Evolutionary conservation across 2,113 vertebrate genomes (phyloP), one percentile per base, ranked within the genome.

Genomic region (Papio anubis): DNA sequence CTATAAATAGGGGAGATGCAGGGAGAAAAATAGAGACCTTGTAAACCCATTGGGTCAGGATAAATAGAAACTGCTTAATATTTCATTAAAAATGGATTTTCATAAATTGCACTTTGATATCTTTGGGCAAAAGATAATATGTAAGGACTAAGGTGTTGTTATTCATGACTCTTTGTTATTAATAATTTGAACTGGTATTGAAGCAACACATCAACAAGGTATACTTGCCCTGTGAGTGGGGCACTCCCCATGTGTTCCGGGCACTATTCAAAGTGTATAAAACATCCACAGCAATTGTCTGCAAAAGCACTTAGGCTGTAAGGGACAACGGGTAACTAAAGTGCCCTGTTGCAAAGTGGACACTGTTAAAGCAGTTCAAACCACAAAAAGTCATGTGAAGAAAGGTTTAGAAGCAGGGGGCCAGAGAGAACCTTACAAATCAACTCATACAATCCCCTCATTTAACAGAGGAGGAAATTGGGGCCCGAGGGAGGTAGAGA

Each of bases 1-100:
- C 97, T 98, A 98, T 97, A 97, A 97, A 98, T 97, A 98, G 97
- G 97, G 92, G 43, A 81, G 35, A n/a, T 85, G 66, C 94, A 38
- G 55, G 61, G 94, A 93, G 92, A 91, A 97, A 97, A 97, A 97
- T 79, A 96, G 96, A 97, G 96, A 96, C 87, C 88, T 96, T 94
- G 27, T 96, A 94, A 94, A 95, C 93, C 96, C 78, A 97, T 61
- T 91, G 97, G 97, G 96, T 97, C 97, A 96, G 76, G 92, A 98
- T 92, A 97, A 97, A 97, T 96, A 96, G 96, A 95, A 97, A 96
- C 97, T 96, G 93, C 97, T 98, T 97, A 98, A 98, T 98, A 97
- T 97, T 97, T 98, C 92, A 98, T 98, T 97, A 98, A 98, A 97
- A 96, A 98, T 98, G 95, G 97, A 98, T 97, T 97, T 97, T 95